Evolutionary conservation across 2,888 invertebrate genomes (phyloP), one percentile per base, ranked within the genome.

Genomic region (Lysandra bellargus): DNA sequence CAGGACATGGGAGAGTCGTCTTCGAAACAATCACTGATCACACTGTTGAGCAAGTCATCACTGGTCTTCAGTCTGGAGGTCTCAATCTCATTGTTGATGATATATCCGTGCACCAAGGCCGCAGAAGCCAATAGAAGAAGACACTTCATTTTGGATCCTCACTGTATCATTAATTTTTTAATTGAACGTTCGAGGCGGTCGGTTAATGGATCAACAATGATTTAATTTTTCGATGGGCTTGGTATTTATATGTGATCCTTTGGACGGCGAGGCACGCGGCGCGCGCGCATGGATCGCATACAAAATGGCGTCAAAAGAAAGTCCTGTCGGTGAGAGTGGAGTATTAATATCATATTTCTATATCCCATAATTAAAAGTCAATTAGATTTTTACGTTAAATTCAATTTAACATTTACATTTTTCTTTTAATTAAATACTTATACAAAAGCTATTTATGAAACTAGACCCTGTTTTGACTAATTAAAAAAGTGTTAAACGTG

Each of bases 1-100:
- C 97, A 98, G 76, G 95, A 93, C 88, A 96, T 95, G 89, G 97
- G 96, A 7, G 96, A 95, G 81, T 96, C 95, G 77, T 95, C 95
- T 83, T 95, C 95, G 87, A 96, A 95, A 93, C 98, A 98, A 88
- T 96, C 96, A 92, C 96, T 96, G 85, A 97, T 94, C 85, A 97
- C 96, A 87, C 96, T 95, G 80, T 96, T 95, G 84, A 97, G 95
- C 76, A 97, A 92, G 88, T 97, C 96, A 85, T 97, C 96, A 89
- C 97, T 96, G 83, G 95, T 95, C 85, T 92, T 89, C 84, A 96
- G 95, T 81, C 95, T 93, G 73, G 95, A 93, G 69, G 95, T 93
- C 80, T 95, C 92, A 78, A 95, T 89, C 83, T 95, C 95, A 90
- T 96, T 96, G 86, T 93, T 91, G 85, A 95, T 93, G 84, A 95